These are phyloP conservation scores for Bombus waltoni DNA, from an alignment of 1,140 invertebrate genomes.

Conservation along the genomic window DNA sequence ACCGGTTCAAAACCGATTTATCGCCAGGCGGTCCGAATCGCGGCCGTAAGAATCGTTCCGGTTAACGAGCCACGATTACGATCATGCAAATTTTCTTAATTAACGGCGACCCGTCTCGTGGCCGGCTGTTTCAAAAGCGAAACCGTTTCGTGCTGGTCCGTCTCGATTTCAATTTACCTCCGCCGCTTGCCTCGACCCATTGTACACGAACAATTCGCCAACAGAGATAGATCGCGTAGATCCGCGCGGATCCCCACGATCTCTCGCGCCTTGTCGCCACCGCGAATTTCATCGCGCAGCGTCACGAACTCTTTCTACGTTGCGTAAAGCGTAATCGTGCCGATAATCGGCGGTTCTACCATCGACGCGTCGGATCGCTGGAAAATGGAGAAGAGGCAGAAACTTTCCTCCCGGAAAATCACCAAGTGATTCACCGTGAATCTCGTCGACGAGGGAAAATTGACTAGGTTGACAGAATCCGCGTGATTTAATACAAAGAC, in stretches of 20 bases:
- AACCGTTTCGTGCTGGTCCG: constrained; percentile 16
- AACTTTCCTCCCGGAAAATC: background rate
- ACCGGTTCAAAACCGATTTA: constrained; percentile 6
- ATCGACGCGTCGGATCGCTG: background rate
- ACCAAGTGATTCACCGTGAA: background rate
- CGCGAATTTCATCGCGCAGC: constrained; percentile 10
- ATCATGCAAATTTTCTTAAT: constrained; percentile 69
- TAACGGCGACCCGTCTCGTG: constrained; percentile 47
- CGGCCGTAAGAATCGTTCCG: constrained; percentile 32
- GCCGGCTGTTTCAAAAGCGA: constrained; percentile 47
- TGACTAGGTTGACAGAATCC: background rate
- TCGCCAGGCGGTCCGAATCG: background rate
- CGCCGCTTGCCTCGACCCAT: constrained; percentile 22
- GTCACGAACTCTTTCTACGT: background rate
- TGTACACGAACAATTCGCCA: constrained; percentile 9
- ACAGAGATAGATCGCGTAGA: background rate
- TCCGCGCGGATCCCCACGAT: constrained; percentile 8
- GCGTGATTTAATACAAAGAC: background rate
- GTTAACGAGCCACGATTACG: constrained; percentile 63
- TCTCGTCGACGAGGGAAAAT: background rate
- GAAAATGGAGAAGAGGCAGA: background rate
- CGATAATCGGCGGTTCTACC: constrained; percentile 6
- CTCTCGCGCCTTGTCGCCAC: constrained; percentile 37
- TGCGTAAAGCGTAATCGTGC: constrained; percentile 17
- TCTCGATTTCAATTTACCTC: constrained; percentile 42